phyloP scores from a whole-genome alignment of 2,888 invertebrate genomes.

The Rhamphomyia laevipes region DNA sequence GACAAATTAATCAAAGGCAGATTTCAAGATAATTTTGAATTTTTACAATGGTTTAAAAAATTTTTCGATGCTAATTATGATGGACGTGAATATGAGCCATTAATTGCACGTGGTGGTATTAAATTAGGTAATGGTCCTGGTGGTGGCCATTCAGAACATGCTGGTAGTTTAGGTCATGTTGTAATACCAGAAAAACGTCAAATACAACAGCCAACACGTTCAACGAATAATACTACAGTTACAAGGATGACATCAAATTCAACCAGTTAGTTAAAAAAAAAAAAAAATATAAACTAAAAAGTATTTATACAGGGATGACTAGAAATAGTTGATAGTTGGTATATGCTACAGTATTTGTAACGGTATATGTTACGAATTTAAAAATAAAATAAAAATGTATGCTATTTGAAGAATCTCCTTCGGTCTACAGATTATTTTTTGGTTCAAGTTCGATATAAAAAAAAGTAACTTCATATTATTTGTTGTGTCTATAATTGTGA shows the following conservation, averaged over 20 bases:
- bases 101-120: conserved; percentile 75
- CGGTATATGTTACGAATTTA: no score
- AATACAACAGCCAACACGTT: conserved; percentile 26
- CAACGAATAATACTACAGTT: conserved; percentile 6
- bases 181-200: conserved; percentile 31
- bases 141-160: conserved; percentile 32
- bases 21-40: conserved; percentile 99
- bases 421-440: no score
- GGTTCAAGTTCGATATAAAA: no score
- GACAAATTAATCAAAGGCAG: conserved; percentile 98
- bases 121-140: conserved; percentile 60
- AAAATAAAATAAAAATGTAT: no score
- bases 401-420: no score
- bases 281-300: no score
- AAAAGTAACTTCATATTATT: no score
- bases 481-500: no score
- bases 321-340: no score
- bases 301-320: no score
- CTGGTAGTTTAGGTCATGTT: conserved; percentile 47
- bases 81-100: conserved; percentile 90
- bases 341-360: no score
- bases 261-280: conserved; percentile 17
- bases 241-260: conserved; percentile 15
- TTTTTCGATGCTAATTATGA: conserved; percentile 99
- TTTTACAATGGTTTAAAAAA: conserved; percentile 99